These are phyloP conservation scores for Punctoribates punctum DNA, from an alignment of 2,888 invertebrate species.

Conservation along the genomic window DNA sequence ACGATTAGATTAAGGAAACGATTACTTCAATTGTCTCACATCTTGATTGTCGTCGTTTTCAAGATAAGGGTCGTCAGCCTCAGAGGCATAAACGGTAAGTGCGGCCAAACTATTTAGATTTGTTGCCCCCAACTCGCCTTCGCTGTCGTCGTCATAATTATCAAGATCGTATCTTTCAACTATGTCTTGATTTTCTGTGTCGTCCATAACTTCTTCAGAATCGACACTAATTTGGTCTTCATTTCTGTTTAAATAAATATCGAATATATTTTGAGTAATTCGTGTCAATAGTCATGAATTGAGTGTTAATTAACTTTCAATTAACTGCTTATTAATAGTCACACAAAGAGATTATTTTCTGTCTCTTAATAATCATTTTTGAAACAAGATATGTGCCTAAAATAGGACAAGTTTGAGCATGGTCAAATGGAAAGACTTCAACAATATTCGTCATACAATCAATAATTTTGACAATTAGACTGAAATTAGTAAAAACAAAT, in stretches of 20 bases:
- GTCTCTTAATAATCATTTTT: no score
- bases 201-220: conserved; percentile 53
- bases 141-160: conserved; percentile 53
- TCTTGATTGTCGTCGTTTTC: conserved; percentile 53
- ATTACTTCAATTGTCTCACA: background rate
- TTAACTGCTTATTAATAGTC: no score
- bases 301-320: no score
- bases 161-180: conserved; percentile 63
- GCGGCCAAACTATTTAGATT: conserved; percentile 50
- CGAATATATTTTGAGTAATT: no score
- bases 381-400: no score
- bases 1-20: conserved; percentile 49
- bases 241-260: conserved; percentile 14
- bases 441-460: no score
- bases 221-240: conserved; percentile 25
- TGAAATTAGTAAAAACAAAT: no score
- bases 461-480: no score
- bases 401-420: no score
- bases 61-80: conserved; percentile 56
- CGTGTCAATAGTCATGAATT: no score
- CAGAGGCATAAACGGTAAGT: conserved; percentile 53
- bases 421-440: no score
- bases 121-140: conserved; percentile 22
- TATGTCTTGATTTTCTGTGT: conserved; percentile 57
- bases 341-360: no score